Evolutionary conservation across 2,888 invertebrate genomes (phyloP).

Genomic region (Adelphocoris suturalis): DNA sequence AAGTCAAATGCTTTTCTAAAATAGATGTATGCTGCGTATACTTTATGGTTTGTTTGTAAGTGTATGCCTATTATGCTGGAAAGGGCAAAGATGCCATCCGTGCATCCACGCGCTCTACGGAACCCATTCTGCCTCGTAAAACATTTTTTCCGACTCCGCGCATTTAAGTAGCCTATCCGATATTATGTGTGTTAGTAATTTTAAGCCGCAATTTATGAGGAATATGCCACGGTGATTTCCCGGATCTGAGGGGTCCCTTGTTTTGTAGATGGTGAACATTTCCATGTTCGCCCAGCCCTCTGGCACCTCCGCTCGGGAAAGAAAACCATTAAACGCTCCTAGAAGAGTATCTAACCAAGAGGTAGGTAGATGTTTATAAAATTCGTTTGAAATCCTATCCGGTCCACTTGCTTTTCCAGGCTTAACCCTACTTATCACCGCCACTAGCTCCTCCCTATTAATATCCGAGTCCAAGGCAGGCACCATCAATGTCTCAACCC

Average conservation of each 20-base stretch:
- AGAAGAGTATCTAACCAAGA: not conserved
- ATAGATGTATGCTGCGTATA: too few relatives aligned
- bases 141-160: not conserved
- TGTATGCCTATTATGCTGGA: not conserved
- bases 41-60: not conserved
- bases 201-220: not conserved
- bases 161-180: not conserved
- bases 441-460: not conserved
- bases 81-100: not conserved
- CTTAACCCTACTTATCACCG: not conserved
- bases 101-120: not conserved
- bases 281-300: not conserved
- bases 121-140: slow-evolving; percentile 38
- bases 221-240: too few relatives aligned
- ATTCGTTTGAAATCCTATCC: not conserved
- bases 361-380: not conserved
- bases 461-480: not conserved
- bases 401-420: slow-evolving; percentile 4
- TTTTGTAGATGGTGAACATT: not conserved
- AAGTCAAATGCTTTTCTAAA: too few relatives aligned
- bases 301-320: not conserved
- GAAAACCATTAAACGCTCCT: not conserved
- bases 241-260: not conserved
- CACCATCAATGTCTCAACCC: not conserved
- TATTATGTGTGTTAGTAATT: slow-evolving; percentile 9